Percentiles rank a stretch among this genome's conserved stretches.
Conservation (phyloP, 2,888 invertebrate species). For the Barypeithes pellucidus region DNA sequence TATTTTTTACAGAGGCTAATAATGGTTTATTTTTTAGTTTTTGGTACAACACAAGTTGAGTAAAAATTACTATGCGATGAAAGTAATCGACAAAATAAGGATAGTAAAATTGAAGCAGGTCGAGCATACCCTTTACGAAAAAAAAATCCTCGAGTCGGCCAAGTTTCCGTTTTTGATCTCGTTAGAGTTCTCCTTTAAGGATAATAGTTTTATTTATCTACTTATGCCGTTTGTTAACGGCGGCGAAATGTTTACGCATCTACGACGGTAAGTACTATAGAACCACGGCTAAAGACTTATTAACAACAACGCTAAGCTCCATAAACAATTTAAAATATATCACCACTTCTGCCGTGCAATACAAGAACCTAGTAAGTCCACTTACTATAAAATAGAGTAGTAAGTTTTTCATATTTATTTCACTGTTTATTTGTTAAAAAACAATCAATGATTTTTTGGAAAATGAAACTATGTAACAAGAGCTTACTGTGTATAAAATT, state of each 20-base stretch:
- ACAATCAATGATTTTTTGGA: no score
- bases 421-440: no score
- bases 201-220: slow-evolving; percentile 88
- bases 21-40: slow-evolving; percentile 59
- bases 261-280: slow-evolving; percentile 71
- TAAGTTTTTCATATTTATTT: no score
- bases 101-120: slow-evolving; percentile 92
- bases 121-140: slow-evolving; percentile 92
- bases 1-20: no score
- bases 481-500: no score
- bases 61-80: slow-evolving; percentile 85
- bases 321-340: no score
- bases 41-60: slow-evolving; percentile 77
- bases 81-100: slow-evolving; percentile 89
- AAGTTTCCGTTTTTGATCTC: slow-evolving; percentile 91
- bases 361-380: no score
- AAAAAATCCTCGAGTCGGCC: slow-evolving; percentile 88
- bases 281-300: no score
- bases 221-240: slow-evolving; percentile 88
- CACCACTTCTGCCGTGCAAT: no score
- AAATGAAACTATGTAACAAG: no score
- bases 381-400: no score
- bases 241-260: slow-evolving; percentile 89
- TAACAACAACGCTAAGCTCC: no score
- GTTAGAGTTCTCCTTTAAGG: slow-evolving; percentile 90